Base-by-base conservation (phyloP, 2,888 invertebrate species). In the Amblyjoppa proteus region DNA sequence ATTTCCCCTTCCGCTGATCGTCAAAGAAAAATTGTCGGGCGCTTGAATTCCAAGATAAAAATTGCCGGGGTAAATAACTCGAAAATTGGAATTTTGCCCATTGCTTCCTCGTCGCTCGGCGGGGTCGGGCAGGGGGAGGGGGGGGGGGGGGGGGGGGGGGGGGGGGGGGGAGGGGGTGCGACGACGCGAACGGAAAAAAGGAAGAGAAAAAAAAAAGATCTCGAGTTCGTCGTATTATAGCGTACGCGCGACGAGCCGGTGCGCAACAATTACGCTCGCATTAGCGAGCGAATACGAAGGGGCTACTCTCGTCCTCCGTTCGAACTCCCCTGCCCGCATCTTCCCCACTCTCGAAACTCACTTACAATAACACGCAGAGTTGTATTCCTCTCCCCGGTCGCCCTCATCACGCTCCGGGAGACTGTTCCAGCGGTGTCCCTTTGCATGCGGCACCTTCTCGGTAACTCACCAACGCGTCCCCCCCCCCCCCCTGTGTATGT, bases 391-490 rank as follows among this genome's bases (percentile, higher is more conserved):
- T 56, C 68, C 73, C 45, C 34, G 2, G 61, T 11, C 16, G 61
- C 28, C 31, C 20, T 73, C 53, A 68, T 66, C 71, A 70, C 71
- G 74, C 58, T 77, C 84, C 78, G 84, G 76, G 75, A 38, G 70
- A 74, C 81, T 75, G 49, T 70, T 73, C 51, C 73, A 49, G 81
- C 64, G 51, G 69, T 58, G 77, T 81, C 78, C 51, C 86, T 79
- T 79, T 49, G 83, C 85, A 53, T 85, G 75, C 71, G 53, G 64
- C 64, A 64, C 13, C 66, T 85, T 45, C 88, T 88, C 87, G 41
- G 11, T 85, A 85, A 87, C 87, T 89, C 89, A 88, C 89, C 90
- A 88, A 88, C 41, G 25, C 56, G 56, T 31, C 28, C 25, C 61
- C 20, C 20, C 20, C 20, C 20, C 20, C 20, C 28, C 16, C 31